Conservation (phyloP, 2,797 vertebrate species). For the Tokudaia tokunoshimensis region DNA sequence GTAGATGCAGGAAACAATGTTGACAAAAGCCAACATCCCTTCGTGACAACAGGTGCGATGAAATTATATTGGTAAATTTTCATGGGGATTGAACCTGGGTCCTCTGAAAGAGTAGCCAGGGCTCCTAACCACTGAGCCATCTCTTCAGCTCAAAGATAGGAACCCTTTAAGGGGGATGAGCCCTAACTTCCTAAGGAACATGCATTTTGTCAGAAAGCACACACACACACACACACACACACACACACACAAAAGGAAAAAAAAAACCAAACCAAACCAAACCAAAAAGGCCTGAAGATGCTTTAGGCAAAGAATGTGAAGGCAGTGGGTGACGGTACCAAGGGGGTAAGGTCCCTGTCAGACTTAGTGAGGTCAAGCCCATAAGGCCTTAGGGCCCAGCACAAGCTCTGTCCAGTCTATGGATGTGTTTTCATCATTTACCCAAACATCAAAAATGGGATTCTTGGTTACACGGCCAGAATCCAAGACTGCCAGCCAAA, state of each 20-base stretch:
- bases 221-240: no score
- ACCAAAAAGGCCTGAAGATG: background rate
- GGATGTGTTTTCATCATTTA: background rate
- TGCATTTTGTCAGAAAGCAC: background rate
- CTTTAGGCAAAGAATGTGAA: background rate
- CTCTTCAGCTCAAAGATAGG: background rate
- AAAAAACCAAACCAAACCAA: no score
- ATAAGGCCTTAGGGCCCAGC: background rate
- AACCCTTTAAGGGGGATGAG: background rate
- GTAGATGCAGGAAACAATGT: background rate
- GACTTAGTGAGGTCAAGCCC: background rate
- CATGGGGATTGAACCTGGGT: background rate
- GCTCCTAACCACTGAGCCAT: background rate
- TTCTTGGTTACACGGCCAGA: background rate
- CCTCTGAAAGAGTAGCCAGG: background rate
- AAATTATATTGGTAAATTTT: background rate
- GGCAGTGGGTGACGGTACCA: background rate
- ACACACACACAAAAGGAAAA: no score
- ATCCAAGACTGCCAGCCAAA: background rate
- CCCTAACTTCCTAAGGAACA: background rate
- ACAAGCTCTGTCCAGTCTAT: background rate
- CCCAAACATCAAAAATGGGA: background rate
- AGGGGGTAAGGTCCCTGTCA: background rate
- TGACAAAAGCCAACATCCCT: background rate
- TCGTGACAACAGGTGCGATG: background rate